Conservation (phyloP, 2,797 vertebrate genomes). For the Eleutherodactylus coqui region DNA sequence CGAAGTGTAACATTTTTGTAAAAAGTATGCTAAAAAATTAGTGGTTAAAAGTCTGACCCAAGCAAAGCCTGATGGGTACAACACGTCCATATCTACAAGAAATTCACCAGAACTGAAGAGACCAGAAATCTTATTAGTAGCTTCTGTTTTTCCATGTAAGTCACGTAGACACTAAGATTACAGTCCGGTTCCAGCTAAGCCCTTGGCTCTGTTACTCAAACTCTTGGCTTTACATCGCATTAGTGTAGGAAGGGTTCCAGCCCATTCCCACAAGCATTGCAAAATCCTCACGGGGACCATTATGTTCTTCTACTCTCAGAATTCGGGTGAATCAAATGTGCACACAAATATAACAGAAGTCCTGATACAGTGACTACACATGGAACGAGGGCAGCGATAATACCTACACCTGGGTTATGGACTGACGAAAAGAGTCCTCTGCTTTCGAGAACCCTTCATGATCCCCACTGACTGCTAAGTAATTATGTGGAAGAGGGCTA, state of each 20-base stretch:
- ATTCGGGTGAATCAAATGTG: neutral
- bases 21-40: too few species aligned
- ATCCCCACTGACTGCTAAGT: too few species aligned
- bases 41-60: too few species aligned
- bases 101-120: too few species aligned
- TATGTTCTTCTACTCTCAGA: neutral
- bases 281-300: neutral
- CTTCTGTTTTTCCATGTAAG: neutral
- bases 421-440: too few species aligned
- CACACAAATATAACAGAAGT: neutral
- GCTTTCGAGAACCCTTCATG: too few species aligned
- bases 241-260: constrained; percentile 4
- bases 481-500: too few species aligned
- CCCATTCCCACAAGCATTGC: constrained; percentile 16
- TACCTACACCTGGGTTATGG: neutral
- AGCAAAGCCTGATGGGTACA: too few species aligned
- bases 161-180: constrained; percentile 1
- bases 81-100: too few species aligned
- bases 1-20: too few species aligned
- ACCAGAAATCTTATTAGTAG: neutral
- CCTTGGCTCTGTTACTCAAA: neutral
- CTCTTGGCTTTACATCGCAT: constrained; percentile 10
- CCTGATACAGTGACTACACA: neutral
- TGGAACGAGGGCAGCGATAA: neutral
- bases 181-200: neutral